Evolutionary conservation across 1,140 invertebrate genomes (phyloP), one percentile per base, ranked within the genome.

Genomic region (Tyrophagus putrescentiae): DNA sequence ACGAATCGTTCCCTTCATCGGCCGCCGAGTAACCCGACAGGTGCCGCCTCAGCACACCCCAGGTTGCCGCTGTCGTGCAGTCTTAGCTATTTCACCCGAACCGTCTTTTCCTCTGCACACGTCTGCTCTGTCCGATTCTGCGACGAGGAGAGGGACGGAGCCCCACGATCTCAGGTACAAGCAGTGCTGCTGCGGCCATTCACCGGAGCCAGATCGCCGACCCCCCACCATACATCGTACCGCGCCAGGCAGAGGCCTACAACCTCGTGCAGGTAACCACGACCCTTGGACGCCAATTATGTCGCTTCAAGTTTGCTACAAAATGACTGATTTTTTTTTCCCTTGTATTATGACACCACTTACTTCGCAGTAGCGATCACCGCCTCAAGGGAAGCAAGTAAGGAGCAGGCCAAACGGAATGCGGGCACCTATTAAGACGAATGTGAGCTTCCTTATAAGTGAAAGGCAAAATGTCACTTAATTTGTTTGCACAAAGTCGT

Each of bases 61-160:
- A 94, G 91, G 28, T 95, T 90, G 68, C 95, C 96, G 41, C 96
- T 96, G 63, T 98, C 98, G 77, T 98, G 95, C 78, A 98, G 98
- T 79, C 98, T 98, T 93, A 94, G n/a, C 76, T 99, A 0, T 99
- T 99, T 71, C 95, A 99, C 72, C 96, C 96, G 1, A 99, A 99
- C n/a, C 76, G 94, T 99, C 0, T 99, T 98, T 70, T 95, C 96
- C 33, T 98, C 94, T 29, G 82, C 82, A 31, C 96, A 93, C n/a
- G 94, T 99, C 0, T 99, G 95, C 71, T 75, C 99, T n/a, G n/a
- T 53, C 98, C 93, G 28, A 73, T 99, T 25, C 72, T 99, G 65
- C n/a, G 96, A 99, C 71, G 96, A 99, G 73, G 96, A 98, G 68
- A 98, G 98, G 75, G 94, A 98, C 71, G 99, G 96, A n/a, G 96